Evolutionary conservation across 2,888 invertebrate genomes (phyloP).

Genomic region (Patella depressa): DNA sequence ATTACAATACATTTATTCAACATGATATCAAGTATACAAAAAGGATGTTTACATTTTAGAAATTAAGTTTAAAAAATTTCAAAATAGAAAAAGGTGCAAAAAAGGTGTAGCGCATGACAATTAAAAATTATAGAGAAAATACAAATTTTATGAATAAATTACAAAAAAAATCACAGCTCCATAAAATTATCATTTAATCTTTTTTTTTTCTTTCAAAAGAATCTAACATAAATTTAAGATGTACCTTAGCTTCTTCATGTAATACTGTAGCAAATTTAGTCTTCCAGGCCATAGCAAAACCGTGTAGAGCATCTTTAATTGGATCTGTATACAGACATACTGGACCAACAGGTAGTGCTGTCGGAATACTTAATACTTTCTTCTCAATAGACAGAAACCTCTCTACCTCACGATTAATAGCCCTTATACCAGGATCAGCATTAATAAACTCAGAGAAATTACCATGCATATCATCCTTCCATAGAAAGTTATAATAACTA

Average conservation of each 20-base stretch:
- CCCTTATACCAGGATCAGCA: slow-evolving; percentile 64
- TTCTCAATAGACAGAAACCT: slow-evolving; percentile 65
- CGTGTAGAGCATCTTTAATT: slow-evolving; percentile 68
- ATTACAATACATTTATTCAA: too few relatives aligned
- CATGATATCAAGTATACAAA: too few relatives aligned
- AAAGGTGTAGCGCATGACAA: too few relatives aligned
- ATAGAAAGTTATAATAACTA: slow-evolving; percentile 69
- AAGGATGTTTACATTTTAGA: too few relatives aligned
- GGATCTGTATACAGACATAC: slow-evolving; percentile 67
- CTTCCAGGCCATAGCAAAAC: slow-evolving; percentile 71
- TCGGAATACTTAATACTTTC: slow-evolving; percentile 63
- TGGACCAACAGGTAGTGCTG: slow-evolving; percentile 64
- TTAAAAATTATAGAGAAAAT: too few relatives aligned
- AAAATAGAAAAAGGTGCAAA: too few relatives aligned
- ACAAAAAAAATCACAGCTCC: too few relatives aligned
- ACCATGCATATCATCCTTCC: slow-evolving; percentile 70
- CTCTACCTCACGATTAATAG: slow-evolving; percentile 60
- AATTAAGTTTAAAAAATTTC: too few relatives aligned
- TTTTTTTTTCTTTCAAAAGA: not conserved
- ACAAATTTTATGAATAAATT: too few relatives aligned
- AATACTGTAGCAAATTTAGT: slow-evolving; percentile 69
- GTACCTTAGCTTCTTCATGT: slow-evolving; percentile 70
- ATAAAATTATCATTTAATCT: not conserved
- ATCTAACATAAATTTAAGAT: not conserved
- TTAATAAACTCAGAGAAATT: slow-evolving; percentile 68